Evolutionary conservation across 2,113 vertebrate species (phyloP).

Genomic region (Motacilla tschutschensis): DNA sequence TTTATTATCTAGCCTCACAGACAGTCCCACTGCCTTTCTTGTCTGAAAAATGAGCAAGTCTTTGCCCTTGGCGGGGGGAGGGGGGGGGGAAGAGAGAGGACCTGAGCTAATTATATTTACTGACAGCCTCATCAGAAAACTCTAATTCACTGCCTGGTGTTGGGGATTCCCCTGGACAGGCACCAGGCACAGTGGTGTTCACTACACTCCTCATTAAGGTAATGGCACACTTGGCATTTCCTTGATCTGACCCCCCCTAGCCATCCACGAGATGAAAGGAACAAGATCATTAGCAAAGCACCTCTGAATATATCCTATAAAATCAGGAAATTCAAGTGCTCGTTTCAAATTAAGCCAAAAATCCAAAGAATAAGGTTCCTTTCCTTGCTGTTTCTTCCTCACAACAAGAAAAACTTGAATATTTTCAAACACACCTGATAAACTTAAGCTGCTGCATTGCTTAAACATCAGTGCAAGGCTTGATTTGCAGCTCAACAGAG

Average conservation of each 20-base stretch:
- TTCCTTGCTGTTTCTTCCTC: neutral
- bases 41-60: neutral
- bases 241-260: neutral
- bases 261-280: neutral
- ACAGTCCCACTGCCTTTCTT: neutral
- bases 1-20: neutral
- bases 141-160: neutral
- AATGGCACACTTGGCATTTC: neutral
- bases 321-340: neutral
- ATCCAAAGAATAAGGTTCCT: neutral
- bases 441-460: neutral
- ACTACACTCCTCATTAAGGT: neutral
- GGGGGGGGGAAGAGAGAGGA: neutral
- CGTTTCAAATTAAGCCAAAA: neutral
- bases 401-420: neutral
- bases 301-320: neutral
- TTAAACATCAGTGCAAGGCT: neutral
- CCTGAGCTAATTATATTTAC: neutral
- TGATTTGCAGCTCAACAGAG: neutral
- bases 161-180: neutral
- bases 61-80: neutral
- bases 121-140: neutral
- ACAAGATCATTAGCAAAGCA: neutral
- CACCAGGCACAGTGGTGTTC: neutral
- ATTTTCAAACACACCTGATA: neutral